phyloP scores from a whole-genome alignment of 2,797 vertebrate genomes.

The Onychomys leucogaster region DNA sequence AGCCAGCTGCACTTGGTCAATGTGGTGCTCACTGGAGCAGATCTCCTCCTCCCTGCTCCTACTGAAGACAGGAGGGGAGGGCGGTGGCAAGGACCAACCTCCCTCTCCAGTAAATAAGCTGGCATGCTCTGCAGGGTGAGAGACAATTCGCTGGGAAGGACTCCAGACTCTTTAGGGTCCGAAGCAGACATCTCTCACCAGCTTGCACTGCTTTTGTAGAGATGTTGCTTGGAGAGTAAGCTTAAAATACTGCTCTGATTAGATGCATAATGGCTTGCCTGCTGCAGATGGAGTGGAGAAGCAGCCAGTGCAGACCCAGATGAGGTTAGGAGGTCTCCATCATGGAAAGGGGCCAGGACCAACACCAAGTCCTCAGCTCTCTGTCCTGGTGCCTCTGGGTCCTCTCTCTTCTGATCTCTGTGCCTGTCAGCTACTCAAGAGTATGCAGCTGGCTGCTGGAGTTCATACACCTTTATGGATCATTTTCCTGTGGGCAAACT shows the following conservation, averaged over 20 bases:
- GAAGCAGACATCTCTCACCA: not conserved
- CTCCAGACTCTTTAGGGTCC: not conserved
- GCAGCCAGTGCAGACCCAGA: not conserved
- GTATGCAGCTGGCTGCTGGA: not conserved
- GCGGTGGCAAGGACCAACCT: not conserved
- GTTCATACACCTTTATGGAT: not conserved
- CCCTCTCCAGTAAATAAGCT: not conserved
- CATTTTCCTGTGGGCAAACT: not conserved
- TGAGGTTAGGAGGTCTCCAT: not conserved
- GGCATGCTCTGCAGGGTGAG: not conserved
- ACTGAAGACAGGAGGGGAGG: not conserved
- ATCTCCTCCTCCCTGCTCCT: not conserved
- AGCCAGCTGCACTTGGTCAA: not conserved
- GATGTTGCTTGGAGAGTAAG: not conserved
- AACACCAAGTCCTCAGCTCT: rapidly evolving
- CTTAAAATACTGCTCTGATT: not conserved
- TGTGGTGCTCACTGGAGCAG: not conserved
- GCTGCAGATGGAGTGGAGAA: not conserved
- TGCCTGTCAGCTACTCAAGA: not conserved
- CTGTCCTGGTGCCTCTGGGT: not conserved
- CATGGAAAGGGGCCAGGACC: not conserved
- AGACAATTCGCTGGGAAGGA: rapidly evolving
- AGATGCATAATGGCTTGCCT: rapidly evolving
- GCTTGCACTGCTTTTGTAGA: not conserved
- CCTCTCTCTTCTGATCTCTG: not conserved